Base-by-base conservation (phyloP, 2,797 vertebrate genomes). In the Microhierax caerulescens region DNA sequence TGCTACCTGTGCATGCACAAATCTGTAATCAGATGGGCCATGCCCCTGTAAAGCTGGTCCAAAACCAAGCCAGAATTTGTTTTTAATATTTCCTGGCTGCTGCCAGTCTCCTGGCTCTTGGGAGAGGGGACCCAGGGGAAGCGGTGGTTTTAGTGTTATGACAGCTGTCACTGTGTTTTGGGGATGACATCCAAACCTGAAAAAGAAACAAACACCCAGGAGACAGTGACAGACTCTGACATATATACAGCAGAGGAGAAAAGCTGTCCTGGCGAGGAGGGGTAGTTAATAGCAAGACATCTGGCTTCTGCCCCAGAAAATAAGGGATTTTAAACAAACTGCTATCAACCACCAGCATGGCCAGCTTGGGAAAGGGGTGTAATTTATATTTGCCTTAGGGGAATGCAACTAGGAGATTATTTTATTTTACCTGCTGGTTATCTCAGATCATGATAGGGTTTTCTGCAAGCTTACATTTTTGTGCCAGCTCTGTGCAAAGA, bases 21-120 rank as follows among this genome's bases (percentile, higher is more conserved):
- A 67, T 22, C 56, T 39, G 6, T 0, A 0, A 24, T 15, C 28
- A 63, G 28, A 32, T 21, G 61, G 94, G 43, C 43, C 2, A 0
- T 13, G 43, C 64, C 72, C 34, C 90, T n/a, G 34, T 32, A 85
- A 86, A 90, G 21, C n/a, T 5, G 0, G 22, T n/a, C 56, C 76
- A 45, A 63, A 88, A 88, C 67, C 24, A 70, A 65, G 23, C 18
- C 65, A 68, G 41, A 51, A 24, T 6, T 72, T 41, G 14, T 18
- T 64, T 68, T 61, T 41, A 48, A 47, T 78, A 77, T 64, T 39
- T 73, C 68, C 37, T 83, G 79, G 57, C 65, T 89, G 65, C 57
- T 91, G 41, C 53, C 43, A 8, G 6, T 76, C 89, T 88, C 63
- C 51, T 72, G 69, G 48, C 17, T 76, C 70, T 20, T 30, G 51